Evolutionary conservation across 2,888 invertebrate genomes (phyloP).

Genomic region (Erynnis tages): DNA sequence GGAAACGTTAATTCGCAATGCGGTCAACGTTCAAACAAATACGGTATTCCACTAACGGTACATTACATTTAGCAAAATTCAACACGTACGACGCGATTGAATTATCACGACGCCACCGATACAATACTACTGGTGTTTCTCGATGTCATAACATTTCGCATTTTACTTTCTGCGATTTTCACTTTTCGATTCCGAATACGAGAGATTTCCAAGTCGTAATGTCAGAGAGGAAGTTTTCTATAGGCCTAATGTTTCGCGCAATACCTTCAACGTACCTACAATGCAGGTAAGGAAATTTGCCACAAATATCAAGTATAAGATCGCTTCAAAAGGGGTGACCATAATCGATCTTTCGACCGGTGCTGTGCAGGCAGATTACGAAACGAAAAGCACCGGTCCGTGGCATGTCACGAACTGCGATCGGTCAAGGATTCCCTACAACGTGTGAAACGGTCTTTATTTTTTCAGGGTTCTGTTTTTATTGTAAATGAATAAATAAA

Average conservation of each 20-base stretch:
- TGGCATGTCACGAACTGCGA: conserved; percentile 54
- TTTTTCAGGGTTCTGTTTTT: too few relatives aligned
- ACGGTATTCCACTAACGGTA: conserved; percentile 67
- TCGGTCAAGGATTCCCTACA: conserved; percentile 57
- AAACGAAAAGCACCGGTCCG: conserved; percentile 60
- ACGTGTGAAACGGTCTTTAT: neutral
- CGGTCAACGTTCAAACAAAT: conserved; percentile 60
- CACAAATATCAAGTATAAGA: conserved; percentile 37
- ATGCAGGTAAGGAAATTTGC: conserved; percentile 42
- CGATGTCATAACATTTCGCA: conserved; percentile 47
- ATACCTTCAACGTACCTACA: too few relatives aligned
- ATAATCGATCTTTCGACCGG: conserved; percentile 58
- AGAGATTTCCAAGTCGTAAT: conserved; percentile 1
- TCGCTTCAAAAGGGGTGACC: conserved; percentile 51
- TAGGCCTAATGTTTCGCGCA: neutral
- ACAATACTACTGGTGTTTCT: conserved; percentile 53
- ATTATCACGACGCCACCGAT: conserved; percentile 60
- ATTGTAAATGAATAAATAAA: too few relatives aligned
- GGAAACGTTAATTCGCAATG: conserved; percentile 57
- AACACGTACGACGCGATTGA: conserved; percentile 66
- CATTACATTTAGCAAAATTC: conserved; percentile 67
- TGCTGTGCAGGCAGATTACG: conserved; percentile 52
- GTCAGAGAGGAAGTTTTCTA: conserved; percentile 2
- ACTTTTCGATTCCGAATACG: neutral
- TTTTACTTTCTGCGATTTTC: conserved; percentile 44